Evolutionary conservation across 1,140 invertebrate genomes (phyloP).

Genomic region (Proales similis): DNA sequence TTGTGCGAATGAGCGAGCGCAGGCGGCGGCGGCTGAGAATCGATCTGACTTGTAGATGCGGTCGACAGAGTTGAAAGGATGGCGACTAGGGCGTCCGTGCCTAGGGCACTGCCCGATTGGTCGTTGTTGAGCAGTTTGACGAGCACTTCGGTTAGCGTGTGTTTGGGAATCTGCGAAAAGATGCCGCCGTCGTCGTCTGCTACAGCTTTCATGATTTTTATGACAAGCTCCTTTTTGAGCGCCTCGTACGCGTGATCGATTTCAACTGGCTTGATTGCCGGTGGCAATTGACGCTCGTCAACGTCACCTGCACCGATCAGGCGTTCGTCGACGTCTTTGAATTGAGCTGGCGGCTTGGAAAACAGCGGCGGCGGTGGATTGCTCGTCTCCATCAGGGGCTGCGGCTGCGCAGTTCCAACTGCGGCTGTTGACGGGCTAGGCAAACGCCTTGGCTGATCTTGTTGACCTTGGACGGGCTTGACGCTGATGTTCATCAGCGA

Average conservation of each 20-base stretch:
- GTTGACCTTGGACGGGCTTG: too few relatives aligned
- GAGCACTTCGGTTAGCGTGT: slow-evolving; percentile 5
- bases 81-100: background rate
- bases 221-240: slow-evolving; percentile 25
- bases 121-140: slow-evolving; percentile 35
- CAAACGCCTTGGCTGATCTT: too few relatives aligned
- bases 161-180: slow-evolving; percentile 5
- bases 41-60: too few relatives aligned
- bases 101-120: slow-evolving; percentile 10
- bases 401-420: too few relatives aligned
- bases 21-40: background rate
- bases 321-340: slow-evolving; percentile 26
- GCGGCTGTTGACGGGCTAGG: too few relatives aligned
- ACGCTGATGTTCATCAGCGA: slow-evolving; percentile 19
- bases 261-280: background rate
- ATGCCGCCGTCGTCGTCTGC: background rate
- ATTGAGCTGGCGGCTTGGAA: too few relatives aligned
- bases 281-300: background rate
- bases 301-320: background rate
- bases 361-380: too few relatives aligned
- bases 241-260: background rate
- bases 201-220: slow-evolving; percentile 31
- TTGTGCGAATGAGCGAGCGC: background rate
- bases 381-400: too few relatives aligned
- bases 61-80: slow-evolving; percentile 22